A percentile compares a stretch with the other conserved stretches of the same genome.
These are phyloP conservation scores for Amblyteles armatorius DNA, from an alignment of 2,888 invertebrate species.

Conservation along the genomic window DNA sequence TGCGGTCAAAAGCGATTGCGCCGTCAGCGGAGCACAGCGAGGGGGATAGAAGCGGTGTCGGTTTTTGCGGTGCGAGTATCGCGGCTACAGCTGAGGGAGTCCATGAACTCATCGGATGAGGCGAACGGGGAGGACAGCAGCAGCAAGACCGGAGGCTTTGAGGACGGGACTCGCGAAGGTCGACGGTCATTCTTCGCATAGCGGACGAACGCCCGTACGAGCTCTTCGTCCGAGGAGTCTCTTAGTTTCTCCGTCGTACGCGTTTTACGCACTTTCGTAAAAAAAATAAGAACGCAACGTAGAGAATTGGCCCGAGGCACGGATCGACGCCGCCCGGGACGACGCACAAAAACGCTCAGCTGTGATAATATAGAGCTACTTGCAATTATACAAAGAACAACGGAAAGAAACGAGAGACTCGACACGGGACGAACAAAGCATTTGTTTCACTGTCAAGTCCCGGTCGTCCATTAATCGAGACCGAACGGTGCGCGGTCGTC, in stretches of 20 bases:
- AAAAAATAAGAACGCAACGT: not conserved
- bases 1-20: slow-evolving; percentile 67
- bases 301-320: slow-evolving; percentile 8
- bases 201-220: slow-evolving; percentile 30
- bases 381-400: slow-evolving; percentile 20
- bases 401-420: slow-evolving; percentile 23
- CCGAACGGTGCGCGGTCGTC: not conserved
- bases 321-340: slow-evolving; percentile 32
- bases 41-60: slow-evolving; percentile 40
- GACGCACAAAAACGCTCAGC: slow-evolving; percentile 57
- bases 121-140: slow-evolving; percentile 71
- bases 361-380: slow-evolving; percentile 60
- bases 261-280: slow-evolving; percentile 4
- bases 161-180: slow-evolving; percentile 48
- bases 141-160: slow-evolving; percentile 54
- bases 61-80: slow-evolving; percentile 33
- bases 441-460: too few species aligned
- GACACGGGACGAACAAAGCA: not conserved
- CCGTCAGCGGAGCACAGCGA: slow-evolving; percentile 67
- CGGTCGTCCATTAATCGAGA: not conserved
- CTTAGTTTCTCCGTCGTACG: not conserved
- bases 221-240: not conserved
- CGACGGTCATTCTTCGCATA: slow-evolving; percentile 44
- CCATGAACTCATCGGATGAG: slow-evolving; percentile 74
- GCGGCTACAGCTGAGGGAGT: slow-evolving; percentile 66